These are phyloP conservation scores for Myrmophylax atrothorax DNA, from an alignment of 2,113 vertebrate species.

Conservation along the genomic window DNA sequence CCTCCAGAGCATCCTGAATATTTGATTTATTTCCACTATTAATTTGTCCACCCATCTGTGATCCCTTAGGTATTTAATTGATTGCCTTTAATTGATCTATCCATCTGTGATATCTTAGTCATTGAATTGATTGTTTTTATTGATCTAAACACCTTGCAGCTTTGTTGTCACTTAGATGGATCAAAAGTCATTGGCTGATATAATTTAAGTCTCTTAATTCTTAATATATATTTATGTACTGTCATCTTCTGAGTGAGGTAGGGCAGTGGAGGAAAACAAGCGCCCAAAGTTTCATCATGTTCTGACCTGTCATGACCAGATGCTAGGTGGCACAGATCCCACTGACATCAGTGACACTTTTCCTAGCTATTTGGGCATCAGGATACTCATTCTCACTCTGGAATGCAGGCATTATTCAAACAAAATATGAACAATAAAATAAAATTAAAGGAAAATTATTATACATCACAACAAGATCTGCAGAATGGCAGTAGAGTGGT, in stretches of 20 bases:
- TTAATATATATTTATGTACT: neutral
- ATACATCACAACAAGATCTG: neutral
- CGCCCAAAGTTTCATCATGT: neutral
- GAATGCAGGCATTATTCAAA: neutral
- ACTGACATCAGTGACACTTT: neutral
- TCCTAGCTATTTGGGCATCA: neutral
- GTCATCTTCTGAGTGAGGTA: neutral
- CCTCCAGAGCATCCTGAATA: neutral
- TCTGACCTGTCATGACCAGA: neutral
- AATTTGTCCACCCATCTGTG: conserved; percentile 41
- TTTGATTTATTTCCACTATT: conserved; percentile 54
- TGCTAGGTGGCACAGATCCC: neutral
- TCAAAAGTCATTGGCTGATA: neutral
- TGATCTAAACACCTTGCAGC: conserved; percentile 11
- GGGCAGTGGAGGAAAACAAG: neutral
- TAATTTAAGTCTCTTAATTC: neutral
- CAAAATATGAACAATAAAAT: neutral
- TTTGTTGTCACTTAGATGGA: neutral
- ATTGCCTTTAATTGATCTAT: conserved; percentile 49
- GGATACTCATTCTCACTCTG: neutral
- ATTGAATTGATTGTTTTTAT: conserved; percentile 23
- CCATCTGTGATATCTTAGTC: conserved; percentile 41
- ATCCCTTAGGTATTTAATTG: conserved; percentile 51
- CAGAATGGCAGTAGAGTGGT: neutral
- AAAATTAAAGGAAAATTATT: neutral